Conservation (phyloP, 2,797 vertebrate genomes). For the Enteromius unitaeniatus region DNA sequence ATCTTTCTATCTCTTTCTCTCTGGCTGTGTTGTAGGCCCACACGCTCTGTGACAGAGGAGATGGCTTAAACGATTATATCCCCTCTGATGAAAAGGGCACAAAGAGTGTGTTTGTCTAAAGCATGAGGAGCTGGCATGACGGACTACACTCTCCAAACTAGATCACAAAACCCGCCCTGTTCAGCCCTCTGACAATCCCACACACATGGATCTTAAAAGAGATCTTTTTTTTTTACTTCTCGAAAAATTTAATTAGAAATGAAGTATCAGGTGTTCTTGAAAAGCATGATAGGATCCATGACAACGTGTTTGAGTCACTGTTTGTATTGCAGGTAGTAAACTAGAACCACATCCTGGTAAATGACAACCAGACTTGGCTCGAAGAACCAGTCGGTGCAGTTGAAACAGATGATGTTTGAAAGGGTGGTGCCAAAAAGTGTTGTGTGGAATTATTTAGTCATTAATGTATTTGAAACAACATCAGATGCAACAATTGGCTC, state of each 20-base stretch:
- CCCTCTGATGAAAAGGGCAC: slow-evolving; percentile 33
- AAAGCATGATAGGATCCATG: background rate
- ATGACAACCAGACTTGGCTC: background rate
- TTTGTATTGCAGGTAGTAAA: background rate
- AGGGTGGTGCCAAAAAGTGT: background rate
- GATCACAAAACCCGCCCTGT: slow-evolving; percentile 46
- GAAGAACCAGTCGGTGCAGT: slow-evolving; percentile 27
- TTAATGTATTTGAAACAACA: background rate
- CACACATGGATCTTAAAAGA: background rate
- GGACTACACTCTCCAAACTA: slow-evolving; percentile 33
- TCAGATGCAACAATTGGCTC: background rate
- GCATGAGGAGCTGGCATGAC: slow-evolving; percentile 37
- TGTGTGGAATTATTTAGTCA: background rate
- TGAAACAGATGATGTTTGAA: background rate
- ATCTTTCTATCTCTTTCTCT: background rate
- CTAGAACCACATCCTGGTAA: slow-evolving; percentile 27
- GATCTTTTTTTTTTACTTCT: background rate
- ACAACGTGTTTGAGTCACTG: background rate
- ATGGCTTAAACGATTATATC: slow-evolving; percentile 34
- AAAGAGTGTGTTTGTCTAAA: slow-evolving; percentile 49
- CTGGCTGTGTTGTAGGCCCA: background rate
- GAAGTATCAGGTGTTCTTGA: background rate
- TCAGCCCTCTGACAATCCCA: slow-evolving; percentile 4
- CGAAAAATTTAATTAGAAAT: background rate
- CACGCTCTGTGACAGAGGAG: slow-evolving; percentile 21